Percentiles rank a stretch among this genome's conserved stretches.
These are phyloP conservation scores for Andrena bucephala DNA, from an alignment of 2,888 invertebrate genomes.

Conservation along the genomic window DNA sequence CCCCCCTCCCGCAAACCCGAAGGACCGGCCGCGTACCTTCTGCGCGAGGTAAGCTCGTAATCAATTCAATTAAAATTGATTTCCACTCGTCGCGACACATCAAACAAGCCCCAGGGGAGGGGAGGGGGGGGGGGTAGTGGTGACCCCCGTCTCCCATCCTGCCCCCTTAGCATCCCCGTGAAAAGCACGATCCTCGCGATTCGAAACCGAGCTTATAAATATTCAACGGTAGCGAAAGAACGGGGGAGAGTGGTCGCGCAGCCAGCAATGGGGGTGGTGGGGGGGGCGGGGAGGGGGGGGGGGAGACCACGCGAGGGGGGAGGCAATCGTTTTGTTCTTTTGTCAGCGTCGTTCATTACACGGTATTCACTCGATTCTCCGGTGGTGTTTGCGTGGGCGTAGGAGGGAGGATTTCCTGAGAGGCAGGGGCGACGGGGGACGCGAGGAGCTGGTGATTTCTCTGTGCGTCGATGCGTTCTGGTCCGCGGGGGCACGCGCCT, in stretches of 20 bases:
- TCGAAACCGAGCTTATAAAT: slow-evolving; percentile 70
- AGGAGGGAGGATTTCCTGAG: slow-evolving; percentile 37
- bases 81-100: slow-evolving; percentile 63
- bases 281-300: background rate
- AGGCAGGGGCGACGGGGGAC: background rate
- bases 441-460: slow-evolving; percentile 24
- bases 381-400: slow-evolving; percentile 42
- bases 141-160: background rate
- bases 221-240: slow-evolving; percentile 62
- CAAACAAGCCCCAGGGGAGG: slow-evolving; percentile 52
- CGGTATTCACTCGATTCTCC: slow-evolving; percentile 56
- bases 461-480: slow-evolving; percentile 37
- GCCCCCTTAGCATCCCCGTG: slow-evolving; percentile 42
- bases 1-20: too few species aligned
- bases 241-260: slow-evolving; percentile 24
- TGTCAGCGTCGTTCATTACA: slow-evolving; percentile 69
- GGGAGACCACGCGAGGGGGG: background rate
- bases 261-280: background rate
- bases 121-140: background rate
- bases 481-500: slow-evolving; percentile 60
- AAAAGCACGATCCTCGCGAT: slow-evolving; percentile 65
- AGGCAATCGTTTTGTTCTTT: slow-evolving; percentile 68
- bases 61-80: slow-evolving; percentile 70
- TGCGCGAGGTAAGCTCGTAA: slow-evolving; percentile 40
- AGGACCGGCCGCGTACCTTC: slow-evolving; percentile 11